Percentiles rank a stretch among this genome's conserved stretches.
Conservation (phyloP, 2,113 vertebrate species). For the human (Homo sapiens) region DNA sequence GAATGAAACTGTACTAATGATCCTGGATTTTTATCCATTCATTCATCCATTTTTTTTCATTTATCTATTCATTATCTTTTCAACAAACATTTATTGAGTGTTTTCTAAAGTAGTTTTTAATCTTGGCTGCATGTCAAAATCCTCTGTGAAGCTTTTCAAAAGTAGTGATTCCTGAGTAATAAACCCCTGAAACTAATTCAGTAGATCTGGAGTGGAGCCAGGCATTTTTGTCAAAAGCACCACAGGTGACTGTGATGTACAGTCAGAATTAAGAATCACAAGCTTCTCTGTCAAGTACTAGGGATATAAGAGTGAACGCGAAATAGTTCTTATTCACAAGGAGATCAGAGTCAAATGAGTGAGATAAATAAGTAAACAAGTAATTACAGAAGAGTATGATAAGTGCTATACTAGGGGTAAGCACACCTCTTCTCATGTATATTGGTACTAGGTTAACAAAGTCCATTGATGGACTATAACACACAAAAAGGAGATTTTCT, state of each 20-base stretch:
- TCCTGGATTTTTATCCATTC: background rate
- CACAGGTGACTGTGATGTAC: background rate
- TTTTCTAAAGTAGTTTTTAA: slow-evolving; percentile 52
- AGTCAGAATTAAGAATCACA: background rate
- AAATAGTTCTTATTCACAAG: background rate
- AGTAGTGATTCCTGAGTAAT: background rate
- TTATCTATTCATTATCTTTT: slow-evolving; percentile 41
- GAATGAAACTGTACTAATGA: slow-evolving; percentile 14
- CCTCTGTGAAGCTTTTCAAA: slow-evolving; percentile 10
- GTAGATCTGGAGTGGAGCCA: background rate
- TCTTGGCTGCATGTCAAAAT: slow-evolving; percentile 48
- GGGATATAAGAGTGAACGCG: background rate
- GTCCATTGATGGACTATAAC: background rate
- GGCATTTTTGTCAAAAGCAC: slow-evolving; percentile 13
- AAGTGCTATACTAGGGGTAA: background rate
- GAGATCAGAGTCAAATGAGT: background rate
- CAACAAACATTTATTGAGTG: slow-evolving; percentile 21
- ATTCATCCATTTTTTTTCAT: background rate
- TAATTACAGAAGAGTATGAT: background rate
- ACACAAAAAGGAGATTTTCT: slow-evolving; percentile 1
- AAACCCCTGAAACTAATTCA: slow-evolving; percentile 16
- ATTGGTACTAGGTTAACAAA: background rate
- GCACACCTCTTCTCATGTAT: background rate
- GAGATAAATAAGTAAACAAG: background rate
- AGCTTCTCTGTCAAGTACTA: background rate